Base-by-base conservation (phyloP, 2,113 vertebrate species). In the Trochalopteron elliotii region DNA sequence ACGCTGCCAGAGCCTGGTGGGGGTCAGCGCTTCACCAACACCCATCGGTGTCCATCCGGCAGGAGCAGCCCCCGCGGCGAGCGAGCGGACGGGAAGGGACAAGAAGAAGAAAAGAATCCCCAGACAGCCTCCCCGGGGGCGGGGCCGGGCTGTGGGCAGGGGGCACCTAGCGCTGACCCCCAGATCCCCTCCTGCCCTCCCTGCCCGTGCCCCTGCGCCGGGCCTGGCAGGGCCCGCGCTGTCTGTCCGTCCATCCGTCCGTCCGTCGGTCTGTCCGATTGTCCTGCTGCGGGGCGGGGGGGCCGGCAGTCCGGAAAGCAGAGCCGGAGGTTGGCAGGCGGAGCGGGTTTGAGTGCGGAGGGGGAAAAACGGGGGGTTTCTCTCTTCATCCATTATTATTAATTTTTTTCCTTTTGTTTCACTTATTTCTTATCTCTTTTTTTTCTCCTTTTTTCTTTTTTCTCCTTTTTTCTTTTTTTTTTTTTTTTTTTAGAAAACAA, bases 201-300 rank as follows among this genome's bases (percentile, higher is more conserved):
- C 84, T 28, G 72, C 78, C 72, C 44, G 65, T 23, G 49, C 90
- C 64, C 75, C 64, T 39, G 79, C 14, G 47, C 83, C 12, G 74
- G 68, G 82, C 82, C 72, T 14, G 49, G 76, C 19, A 52, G 67
- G 81, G 63, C 42, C 40, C 16, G 81, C 17, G 84, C 92, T 30
- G 59, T 75, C 85, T 3, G 7, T 87, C 87, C 7, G 24, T 88
- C 85, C 16, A 11, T 93, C 87, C 39, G 7, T 87, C 87, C 8
- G 23, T 53, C 52, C 52, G 31, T 56, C 84, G 40, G 4, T 83
- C 89, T 28, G 12, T 92, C 84, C 84, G 94, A 97, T 97, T 94
- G 96, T 97, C 88, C 97, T 95, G 95, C 93, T 95, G 98, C 50
- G 63, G 93, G 91, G 91, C 12, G 53, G 68, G 72, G 74, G 42